Evolutionary conservation across 2,113 vertebrate species (phyloP), one percentile per base, ranked within the genome.

Genomic region (Recurvirostra avosetta): DNA sequence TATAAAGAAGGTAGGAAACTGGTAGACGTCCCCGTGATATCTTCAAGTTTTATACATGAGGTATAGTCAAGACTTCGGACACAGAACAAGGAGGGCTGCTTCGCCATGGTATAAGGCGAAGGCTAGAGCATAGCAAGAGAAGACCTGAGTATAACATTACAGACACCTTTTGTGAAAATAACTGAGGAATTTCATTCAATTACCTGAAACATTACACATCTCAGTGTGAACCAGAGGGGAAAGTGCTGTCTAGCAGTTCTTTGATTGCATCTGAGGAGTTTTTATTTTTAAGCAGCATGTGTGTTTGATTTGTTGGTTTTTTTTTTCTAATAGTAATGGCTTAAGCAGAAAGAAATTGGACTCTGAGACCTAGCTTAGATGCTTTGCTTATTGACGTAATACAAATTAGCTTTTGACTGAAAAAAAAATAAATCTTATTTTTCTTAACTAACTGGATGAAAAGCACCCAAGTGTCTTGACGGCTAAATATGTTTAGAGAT

Each of bases 401-500:
- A 53, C 49, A 62, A 47, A 86, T 2, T 17, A 79, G 25, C 9
- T 76, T 41, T 34, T 58, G 32, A 47, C 7, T 63, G 11, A n/a
- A 76, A 70, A 55, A 62, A 36, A 45, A 45, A 40, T 11, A 12
- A 12, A 63, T 8, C 4, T 40, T 26, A 3, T 16, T 68, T 76
- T 80, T 47, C 38, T 55, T 45, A 76, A 61, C 5, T 45, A 76
- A 61, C 5, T 30, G 15, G 23, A 15, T 50, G 22, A 40, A 88
- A 90, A 63, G 2, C 8, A 58, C 6, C 3, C 8, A 0, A 0
- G 4, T 5, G 1, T 38, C 47, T 59, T 30, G 9, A 81, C 70
- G 9, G 26, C 15, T 15, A 43, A 29, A 47, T 58, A 13, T 17
- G 4, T 81, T 87, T 73, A 81, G 32, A 26, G 5, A 30, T 3